These are phyloP conservation scores for Linnaemya vulpina DNA, from an alignment of 2,888 invertebrate species.

Conservation along the genomic window DNA sequence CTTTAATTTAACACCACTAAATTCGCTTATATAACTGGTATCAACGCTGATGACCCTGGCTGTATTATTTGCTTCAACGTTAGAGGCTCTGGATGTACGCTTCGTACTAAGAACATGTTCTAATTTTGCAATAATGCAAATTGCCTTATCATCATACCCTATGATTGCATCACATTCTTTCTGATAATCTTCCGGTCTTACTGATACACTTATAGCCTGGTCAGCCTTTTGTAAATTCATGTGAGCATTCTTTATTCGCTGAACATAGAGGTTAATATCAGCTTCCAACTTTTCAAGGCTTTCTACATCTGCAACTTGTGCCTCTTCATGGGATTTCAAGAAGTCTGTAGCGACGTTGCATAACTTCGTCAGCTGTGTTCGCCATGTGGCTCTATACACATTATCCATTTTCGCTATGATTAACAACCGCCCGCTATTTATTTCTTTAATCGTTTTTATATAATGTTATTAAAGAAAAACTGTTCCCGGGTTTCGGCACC, in stretches of 20 bases:
- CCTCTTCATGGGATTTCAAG: too few species aligned
- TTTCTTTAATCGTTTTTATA: too few species aligned
- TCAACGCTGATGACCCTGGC: background rate
- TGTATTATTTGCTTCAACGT: background rate
- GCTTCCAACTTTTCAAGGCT: too few species aligned
- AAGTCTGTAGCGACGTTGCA: too few species aligned
- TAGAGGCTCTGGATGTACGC: background rate
- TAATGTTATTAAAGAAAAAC: too few species aligned
- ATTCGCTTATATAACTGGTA: background rate
- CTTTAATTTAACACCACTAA: constrained; percentile 52
- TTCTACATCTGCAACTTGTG: too few species aligned
- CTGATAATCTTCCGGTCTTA: constrained; percentile 39
- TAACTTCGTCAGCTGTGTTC: too few species aligned
- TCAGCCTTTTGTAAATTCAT: constrained; percentile 56
- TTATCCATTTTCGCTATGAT: too few species aligned
- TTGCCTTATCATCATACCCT: constrained; percentile 56
- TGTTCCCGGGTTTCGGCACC: too few species aligned
- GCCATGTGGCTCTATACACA: too few species aligned
- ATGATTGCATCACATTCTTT: constrained; percentile 46
- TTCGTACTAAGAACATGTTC: constrained; percentile 26
- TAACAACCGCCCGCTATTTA: too few species aligned
- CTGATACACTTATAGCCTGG: constrained; percentile 32
- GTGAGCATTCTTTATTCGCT: constrained; percentile 46
- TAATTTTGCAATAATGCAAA: constrained; percentile 39
- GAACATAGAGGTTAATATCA: constrained; percentile 10